A percentile compares a stretch with the other conserved stretches of the same genome.
These are phyloP conservation scores for Anoura caudifer DNA, from an alignment of 2,113 vertebrate species.

Conservation along the genomic window DNA sequence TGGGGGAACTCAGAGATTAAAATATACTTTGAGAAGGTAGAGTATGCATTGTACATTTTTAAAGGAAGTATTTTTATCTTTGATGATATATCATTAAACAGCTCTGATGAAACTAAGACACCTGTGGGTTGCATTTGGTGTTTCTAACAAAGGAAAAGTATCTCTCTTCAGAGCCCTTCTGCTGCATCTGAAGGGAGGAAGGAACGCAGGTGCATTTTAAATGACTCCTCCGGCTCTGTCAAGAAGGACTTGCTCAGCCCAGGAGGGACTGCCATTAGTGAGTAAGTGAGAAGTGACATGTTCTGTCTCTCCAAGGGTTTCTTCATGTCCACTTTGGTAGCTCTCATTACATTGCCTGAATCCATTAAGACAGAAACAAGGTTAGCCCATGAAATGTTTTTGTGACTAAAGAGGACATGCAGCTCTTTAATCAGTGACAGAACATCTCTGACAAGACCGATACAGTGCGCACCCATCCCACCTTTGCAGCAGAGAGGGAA, in stretches of 20 bases:
- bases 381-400: slow-evolving; percentile 80
- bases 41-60: not conserved
- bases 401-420: slow-evolving; percentile 81
- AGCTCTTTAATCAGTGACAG: slow-evolving; percentile 84
- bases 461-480: slow-evolving; percentile 68
- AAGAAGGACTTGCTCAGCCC: slow-evolving; percentile 68
- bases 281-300: slow-evolving; percentile 82
- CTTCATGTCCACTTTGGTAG: slow-evolving; percentile 79
- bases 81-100: slow-evolving; percentile 52
- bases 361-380: slow-evolving; percentile 85
- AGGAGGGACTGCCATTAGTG: slow-evolving; percentile 75
- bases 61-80: not conserved
- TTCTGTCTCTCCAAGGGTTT: slow-evolving; percentile 79
- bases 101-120: slow-evolving; percentile 62
- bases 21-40: not conserved
- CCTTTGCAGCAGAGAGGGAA: slow-evolving; percentile 74
- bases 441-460: slow-evolving; percentile 82
- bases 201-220: slow-evolving; percentile 73
- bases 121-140: not conserved
- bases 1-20: not conserved
- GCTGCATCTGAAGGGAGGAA: slow-evolving; percentile 60
- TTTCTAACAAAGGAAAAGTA: not conserved
- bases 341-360: slow-evolving; percentile 81
- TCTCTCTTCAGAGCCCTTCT: slow-evolving; percentile 29
- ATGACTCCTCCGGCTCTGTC: slow-evolving; percentile 69